Evolutionary conservation across 2,113 vertebrate genomes (phyloP).

Genomic region (Engraulis encrasicolus): DNA sequence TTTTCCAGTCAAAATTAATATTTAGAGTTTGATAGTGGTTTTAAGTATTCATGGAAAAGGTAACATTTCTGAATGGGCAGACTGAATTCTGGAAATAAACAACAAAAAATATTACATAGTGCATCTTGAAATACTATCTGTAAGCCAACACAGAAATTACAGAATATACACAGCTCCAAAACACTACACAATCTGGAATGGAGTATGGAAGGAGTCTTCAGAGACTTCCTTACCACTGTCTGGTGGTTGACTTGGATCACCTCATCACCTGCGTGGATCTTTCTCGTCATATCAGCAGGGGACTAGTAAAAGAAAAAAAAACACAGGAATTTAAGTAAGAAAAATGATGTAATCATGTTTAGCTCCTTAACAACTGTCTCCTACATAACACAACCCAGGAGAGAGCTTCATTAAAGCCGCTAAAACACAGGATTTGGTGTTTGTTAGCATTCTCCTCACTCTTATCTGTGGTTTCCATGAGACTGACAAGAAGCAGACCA

Average conservation of each 20-base stretch:
- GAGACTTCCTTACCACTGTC: conserved; percentile 86
- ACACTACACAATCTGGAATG: not conserved
- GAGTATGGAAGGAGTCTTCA: not conserved
- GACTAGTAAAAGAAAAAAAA: conserved; percentile 74
- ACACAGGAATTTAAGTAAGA: not conserved
- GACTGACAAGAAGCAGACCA: conserved; percentile 1
- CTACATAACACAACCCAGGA: not conserved
- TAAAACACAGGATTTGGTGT: not conserved
- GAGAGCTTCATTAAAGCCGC: not conserved
- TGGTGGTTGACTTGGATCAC: conserved; percentile 93
- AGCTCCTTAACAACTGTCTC: not conserved
- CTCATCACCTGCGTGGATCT: conserved; percentile 96
- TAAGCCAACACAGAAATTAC: too few species aligned
- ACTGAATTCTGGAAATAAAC: too few species aligned
- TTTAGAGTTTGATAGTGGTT: too few species aligned
- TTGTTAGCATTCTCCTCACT: not conserved
- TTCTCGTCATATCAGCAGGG: conserved; percentile 89
- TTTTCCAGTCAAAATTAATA: too few species aligned
- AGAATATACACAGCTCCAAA: too few species aligned
- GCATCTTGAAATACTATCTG: too few species aligned
- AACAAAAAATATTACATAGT: too few species aligned
- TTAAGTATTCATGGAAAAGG: too few species aligned
- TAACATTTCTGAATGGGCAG: too few species aligned
- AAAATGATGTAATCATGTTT: not conserved
- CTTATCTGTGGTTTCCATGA: not conserved